Evolutionary conservation across 1,140 invertebrate genomes (phyloP).

Genomic region (Bombus confusus): DNA sequence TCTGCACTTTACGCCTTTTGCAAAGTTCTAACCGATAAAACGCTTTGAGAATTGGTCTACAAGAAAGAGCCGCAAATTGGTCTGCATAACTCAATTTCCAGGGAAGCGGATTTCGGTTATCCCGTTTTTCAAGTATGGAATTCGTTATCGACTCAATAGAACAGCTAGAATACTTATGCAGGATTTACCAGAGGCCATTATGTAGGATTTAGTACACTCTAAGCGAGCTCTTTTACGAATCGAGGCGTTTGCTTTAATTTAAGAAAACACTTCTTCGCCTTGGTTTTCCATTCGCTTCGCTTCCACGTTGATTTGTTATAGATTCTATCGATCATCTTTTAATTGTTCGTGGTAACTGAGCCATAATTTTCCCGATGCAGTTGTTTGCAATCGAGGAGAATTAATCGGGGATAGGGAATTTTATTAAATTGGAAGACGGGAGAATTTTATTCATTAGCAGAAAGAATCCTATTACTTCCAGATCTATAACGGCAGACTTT

Average conservation of each 20-base stretch:
- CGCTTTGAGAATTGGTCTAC: not conserved
- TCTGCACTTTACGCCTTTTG: not conserved
- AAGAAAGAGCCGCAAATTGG: not conserved
- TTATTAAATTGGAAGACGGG: too few species aligned
- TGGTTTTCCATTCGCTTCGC: too few species aligned
- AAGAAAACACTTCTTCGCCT: too few species aligned
- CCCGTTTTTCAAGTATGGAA: not conserved
- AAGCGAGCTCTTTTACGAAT: not conserved
- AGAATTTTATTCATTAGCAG: too few species aligned
- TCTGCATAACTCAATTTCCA: not conserved
- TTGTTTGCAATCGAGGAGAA: too few species aligned
- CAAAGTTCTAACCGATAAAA: not conserved
- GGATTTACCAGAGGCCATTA: constrained; percentile 1
- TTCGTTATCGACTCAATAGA: constrained; percentile 8
- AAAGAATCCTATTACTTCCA: too few species aligned
- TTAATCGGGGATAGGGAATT: too few species aligned
- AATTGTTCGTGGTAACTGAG: too few species aligned
- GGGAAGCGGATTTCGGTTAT: not conserved
- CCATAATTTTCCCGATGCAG: too few species aligned
- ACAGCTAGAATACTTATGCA: not conserved
- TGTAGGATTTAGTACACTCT: not conserved
- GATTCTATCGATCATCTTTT: too few species aligned
- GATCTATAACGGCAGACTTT: too few species aligned
- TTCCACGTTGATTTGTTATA: too few species aligned
- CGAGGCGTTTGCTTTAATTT: not conserved